Percentiles rank a stretch among this genome's conserved stretches.
These are phyloP conservation scores for Sericinus montela DNA, from an alignment of 2,888 invertebrate genomes.

Conservation along the genomic window DNA sequence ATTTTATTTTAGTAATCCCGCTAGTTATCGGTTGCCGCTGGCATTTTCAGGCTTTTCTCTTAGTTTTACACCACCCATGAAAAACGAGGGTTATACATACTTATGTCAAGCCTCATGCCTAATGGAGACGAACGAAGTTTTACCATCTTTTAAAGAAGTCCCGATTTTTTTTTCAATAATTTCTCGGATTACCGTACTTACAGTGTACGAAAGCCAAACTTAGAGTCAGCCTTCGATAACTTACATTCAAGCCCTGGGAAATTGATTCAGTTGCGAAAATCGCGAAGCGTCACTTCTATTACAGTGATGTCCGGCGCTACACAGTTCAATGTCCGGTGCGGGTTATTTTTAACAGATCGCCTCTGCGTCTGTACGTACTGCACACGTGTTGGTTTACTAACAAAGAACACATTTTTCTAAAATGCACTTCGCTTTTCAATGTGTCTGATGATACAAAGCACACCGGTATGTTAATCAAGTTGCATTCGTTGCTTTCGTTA, in stretches of 20 bases:
- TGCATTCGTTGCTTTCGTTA: too few relatives aligned
- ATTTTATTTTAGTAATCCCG: too few relatives aligned
- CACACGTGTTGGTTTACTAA: constrained; percentile 46
- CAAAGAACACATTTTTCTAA: constrained; percentile 35
- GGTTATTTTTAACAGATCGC: constrained; percentile 62
- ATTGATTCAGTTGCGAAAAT: constrained; percentile 58
- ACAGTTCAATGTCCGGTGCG: constrained; percentile 71
- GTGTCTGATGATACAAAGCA: constrained; percentile 8
- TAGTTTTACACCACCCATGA: too few relatives aligned
- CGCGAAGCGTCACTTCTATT: constrained; percentile 68
- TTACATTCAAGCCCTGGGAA: constrained; percentile 42
- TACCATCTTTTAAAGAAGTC: too few relatives aligned
- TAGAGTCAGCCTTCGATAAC: constrained; percentile 9
- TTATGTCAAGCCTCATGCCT: too few relatives aligned
- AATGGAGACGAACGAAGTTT: too few relatives aligned
- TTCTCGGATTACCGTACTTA: too few relatives aligned
- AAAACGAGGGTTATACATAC: too few relatives aligned
- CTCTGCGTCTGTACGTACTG: constrained; percentile 39
- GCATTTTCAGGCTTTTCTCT: too few relatives aligned
- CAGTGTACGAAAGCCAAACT: too few relatives aligned
- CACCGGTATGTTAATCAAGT: constrained; percentile 15
- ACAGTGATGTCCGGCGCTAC: constrained; percentile 60
- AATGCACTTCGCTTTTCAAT: constrained; percentile 33
- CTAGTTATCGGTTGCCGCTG: too few relatives aligned
- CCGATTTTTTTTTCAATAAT: too few relatives aligned